Conservation (phyloP, 2,797 vertebrate species). For the Pangasius larnaudii region DNA sequence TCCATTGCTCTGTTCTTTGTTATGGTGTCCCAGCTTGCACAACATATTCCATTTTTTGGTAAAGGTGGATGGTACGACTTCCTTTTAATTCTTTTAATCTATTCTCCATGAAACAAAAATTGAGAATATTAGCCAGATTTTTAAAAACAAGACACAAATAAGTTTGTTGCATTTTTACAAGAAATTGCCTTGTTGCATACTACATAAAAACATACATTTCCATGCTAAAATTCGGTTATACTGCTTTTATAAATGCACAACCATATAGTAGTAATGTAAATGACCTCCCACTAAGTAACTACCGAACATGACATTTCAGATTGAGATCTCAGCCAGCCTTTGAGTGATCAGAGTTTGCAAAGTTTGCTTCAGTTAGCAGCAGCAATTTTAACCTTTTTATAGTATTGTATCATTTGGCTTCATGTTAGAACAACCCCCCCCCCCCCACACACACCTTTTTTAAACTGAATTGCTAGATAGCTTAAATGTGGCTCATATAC, state of each 20-base stretch:
- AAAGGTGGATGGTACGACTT: background rate
- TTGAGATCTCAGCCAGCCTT: background rate
- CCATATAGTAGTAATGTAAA: background rate
- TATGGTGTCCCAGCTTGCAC: background rate
- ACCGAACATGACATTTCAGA: background rate
- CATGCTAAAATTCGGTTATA: background rate
- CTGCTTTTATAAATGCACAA: background rate
- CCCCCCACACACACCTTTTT: background rate
- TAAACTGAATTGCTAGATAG: background rate
- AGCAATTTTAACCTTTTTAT: background rate
- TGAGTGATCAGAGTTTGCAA: background rate
- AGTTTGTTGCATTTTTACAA: background rate
- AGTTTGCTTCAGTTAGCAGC: background rate
- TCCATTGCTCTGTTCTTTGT: background rate
- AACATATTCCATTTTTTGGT: background rate
- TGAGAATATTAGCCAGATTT: background rate
- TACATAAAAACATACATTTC: background rate
- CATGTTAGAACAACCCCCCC: background rate
- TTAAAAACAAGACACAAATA: background rate
- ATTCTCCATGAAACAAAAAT: background rate
- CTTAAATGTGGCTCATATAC: background rate
- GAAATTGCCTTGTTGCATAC: background rate
- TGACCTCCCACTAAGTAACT: background rate
- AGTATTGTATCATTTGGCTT: background rate
- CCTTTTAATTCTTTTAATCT: background rate